Evolutionary conservation across 1,140 invertebrate species (phyloP).

Genomic region (Orchestia grillus): DNA sequence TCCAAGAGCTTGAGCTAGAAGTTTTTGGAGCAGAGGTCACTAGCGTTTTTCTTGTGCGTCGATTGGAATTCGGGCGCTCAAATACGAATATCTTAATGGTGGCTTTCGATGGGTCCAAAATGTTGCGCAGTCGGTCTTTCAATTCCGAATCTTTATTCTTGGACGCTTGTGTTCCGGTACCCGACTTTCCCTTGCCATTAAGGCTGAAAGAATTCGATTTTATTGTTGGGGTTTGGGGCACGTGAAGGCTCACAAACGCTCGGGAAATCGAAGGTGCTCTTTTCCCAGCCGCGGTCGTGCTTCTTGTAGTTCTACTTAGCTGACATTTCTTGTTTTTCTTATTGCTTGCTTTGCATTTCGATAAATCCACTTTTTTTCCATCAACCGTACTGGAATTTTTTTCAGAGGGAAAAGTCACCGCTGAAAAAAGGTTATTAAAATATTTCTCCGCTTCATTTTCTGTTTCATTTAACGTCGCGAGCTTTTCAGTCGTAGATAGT

Average conservation of each 20-base stretch:
- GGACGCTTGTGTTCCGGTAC: background rate
- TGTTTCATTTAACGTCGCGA: background rate
- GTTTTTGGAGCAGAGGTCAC: background rate
- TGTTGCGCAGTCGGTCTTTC: background rate
- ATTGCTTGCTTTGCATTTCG: background rate
- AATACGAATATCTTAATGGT: constrained; percentile 45
- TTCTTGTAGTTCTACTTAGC: background rate
- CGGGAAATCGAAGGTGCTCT: background rate
- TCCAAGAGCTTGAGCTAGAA: background rate
- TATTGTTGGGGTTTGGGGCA: background rate
- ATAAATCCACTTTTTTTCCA: background rate
- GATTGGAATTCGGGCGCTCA: background rate
- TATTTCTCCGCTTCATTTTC: background rate
- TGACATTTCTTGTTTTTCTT: background rate
- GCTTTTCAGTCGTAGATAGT: background rate
- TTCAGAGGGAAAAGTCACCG: background rate
- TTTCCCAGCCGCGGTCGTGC: background rate
- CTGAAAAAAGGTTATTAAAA: background rate
- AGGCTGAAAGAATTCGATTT: background rate
- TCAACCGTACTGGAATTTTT: background rate
- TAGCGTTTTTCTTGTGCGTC: background rate
- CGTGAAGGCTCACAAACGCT: constrained; percentile 30
- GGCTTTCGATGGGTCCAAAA: constrained; percentile 36
- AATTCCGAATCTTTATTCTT: background rate
- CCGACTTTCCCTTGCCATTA: background rate